These are phyloP conservation scores for Campopleginae sp. DNA, from an alignment of 2,888 invertebrate species.

Conservation along the genomic window DNA sequence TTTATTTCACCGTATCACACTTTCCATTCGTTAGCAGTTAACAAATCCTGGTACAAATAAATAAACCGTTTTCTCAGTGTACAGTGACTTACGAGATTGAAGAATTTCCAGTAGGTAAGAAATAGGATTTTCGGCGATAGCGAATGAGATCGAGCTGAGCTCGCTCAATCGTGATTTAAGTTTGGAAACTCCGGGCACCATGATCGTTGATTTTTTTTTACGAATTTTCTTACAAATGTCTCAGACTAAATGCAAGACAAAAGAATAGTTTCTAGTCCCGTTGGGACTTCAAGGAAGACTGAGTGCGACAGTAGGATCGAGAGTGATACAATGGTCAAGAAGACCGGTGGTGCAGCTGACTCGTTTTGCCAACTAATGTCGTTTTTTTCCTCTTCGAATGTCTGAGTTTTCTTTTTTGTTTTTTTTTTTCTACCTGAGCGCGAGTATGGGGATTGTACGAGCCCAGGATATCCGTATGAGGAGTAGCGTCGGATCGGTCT, in stretches of 20 bases:
- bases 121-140: constrained; percentile 54
- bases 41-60: no score
- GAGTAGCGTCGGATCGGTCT: constrained; percentile 67
- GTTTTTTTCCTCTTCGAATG: constrained; percentile 9
- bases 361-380: constrained; percentile 17
- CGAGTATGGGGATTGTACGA: constrained; percentile 39
- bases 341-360: constrained; percentile 58
- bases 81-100: constrained; percentile 46
- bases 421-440: constrained; percentile 16
- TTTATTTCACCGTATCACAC: no score
- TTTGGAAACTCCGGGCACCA: constrained; percentile 51
- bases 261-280: constrained; percentile 17
- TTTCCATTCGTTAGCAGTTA: no score
- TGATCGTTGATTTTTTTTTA: constrained; percentile 3
- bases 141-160: constrained; percentile 41
- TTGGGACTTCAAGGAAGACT: constrained; percentile 40
- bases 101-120: constrained; percentile 51
- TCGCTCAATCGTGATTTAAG: constrained; percentile 49
- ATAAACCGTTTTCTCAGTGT: no score
- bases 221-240: neutral
- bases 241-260: neutral
- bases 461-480: constrained; percentile 73
- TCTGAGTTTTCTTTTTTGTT: neutral
- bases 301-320: constrained; percentile 27
- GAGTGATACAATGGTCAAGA: neutral